These are phyloP conservation scores for Brachionus rotundiformis DNA, from an alignment of 1,140 invertebrate species.

Conservation along the genomic window DNA sequence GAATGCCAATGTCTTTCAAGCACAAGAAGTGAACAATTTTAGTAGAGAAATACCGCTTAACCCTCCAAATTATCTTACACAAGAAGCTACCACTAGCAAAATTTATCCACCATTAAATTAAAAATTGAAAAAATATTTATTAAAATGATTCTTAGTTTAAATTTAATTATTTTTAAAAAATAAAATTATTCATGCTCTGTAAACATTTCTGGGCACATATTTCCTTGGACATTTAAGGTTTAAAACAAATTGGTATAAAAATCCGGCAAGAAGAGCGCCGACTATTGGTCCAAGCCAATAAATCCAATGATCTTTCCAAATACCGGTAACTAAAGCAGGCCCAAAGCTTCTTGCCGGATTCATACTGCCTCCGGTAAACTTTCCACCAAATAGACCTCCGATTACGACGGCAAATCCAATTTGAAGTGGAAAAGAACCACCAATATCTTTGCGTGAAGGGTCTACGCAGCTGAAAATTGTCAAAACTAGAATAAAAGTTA, in stretches of 20 bases:
- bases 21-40: constrained; percentile 17
- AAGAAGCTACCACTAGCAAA: background rate
- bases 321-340: constrained; percentile 82
- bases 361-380: constrained; percentile 68
- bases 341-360: constrained; percentile 86
- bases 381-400: constrained; percentile 74
- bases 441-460: constrained; percentile 73
- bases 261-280: constrained; percentile 59
- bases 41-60: background rate
- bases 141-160: too few relatives aligned
- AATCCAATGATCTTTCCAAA: constrained; percentile 86
- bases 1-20: background rate
- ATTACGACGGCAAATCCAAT: constrained; percentile 79
- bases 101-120: background rate
- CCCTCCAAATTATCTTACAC: background rate
- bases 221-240: constrained; percentile 32
- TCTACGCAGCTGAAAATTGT: constrained; percentile 85
- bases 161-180: background rate
- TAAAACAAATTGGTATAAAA: constrained; percentile 54
- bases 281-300: constrained; percentile 63
- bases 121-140: background rate
- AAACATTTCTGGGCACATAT: constrained; percentile 3
- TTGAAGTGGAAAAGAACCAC: constrained; percentile 80
- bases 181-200: constrained; percentile 5
- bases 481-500: constrained; percentile 83